Percentiles rank a stretch among this genome's conserved stretches.
Conservation (phyloP, 2,113 vertebrate genomes). For the Passer domesticus region DNA sequence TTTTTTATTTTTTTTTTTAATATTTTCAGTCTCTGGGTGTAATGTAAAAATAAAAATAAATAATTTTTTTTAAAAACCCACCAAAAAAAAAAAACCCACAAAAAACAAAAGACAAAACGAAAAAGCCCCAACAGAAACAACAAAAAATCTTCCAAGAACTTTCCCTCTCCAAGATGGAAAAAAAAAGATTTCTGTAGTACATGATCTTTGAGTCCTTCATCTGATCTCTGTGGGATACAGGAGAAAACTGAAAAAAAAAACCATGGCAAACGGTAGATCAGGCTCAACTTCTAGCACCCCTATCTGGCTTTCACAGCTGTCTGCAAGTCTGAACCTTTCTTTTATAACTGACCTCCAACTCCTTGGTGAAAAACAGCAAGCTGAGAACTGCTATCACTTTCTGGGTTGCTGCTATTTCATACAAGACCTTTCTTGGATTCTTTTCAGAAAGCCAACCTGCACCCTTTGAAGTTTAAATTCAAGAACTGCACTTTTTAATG, state of each 20-base stretch:
- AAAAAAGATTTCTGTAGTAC: neutral
- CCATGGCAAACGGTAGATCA: neutral
- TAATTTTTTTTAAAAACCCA: neutral
- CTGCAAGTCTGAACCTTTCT: neutral
- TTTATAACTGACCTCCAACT: slow-evolving; percentile 24
- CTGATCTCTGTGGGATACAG: slow-evolving; percentile 1
- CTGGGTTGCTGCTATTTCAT: neutral
- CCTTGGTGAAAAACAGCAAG: slow-evolving; percentile 1
- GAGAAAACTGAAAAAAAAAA: neutral
- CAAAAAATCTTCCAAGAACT: neutral
- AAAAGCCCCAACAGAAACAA: neutral
- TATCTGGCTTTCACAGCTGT: slow-evolving; percentile 29
- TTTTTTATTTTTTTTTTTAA: neutral
- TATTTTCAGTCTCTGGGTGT: neutral
- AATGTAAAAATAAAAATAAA: neutral
- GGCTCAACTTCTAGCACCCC: neutral
- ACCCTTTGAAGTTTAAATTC: neutral
- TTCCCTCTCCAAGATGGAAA: neutral
- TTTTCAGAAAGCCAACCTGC: neutral
- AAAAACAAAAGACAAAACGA: neutral
- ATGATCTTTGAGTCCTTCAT: neutral
- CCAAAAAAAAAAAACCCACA: too few species aligned
- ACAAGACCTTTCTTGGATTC: neutral
- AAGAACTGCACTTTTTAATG: neutral
- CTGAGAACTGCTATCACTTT: neutral